Percentiles rank a stretch among this genome's conserved stretches.
Evolutionary conservation across 2,113 vertebrate genomes (phyloP).

Genomic region (Astur gentilis): DNA sequence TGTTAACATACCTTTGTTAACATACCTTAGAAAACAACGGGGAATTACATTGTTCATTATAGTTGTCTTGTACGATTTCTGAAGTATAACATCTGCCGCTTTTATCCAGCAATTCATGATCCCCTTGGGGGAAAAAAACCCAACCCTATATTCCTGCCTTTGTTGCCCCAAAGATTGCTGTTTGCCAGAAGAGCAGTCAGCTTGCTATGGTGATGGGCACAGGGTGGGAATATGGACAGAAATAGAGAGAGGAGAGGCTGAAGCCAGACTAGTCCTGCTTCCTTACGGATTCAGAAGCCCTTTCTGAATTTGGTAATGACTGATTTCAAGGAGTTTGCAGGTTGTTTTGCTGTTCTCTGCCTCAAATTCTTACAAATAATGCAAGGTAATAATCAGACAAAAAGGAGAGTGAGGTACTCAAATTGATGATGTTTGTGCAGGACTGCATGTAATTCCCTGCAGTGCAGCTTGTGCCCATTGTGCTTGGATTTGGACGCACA

Average conservation of each 20-base stretch:
- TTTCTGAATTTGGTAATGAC: neutral
- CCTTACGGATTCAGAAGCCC: neutral
- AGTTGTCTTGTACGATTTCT: neutral
- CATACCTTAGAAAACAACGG: neutral
- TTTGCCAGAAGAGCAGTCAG: neutral
- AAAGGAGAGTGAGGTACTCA: neutral
- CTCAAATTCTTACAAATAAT: neutral
- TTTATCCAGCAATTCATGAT: neutral
- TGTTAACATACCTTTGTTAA: neutral
- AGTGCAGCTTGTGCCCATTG: neutral
- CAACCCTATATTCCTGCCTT: neutral
- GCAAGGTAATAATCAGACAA: neutral
- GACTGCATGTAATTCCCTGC: neutral
- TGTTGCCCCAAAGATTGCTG: neutral
- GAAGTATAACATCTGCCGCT: neutral
- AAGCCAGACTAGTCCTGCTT: neutral
- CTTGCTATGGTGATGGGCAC: slow-evolving; percentile 35
- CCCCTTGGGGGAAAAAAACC: rapidly evolving
- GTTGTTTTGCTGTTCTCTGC: neutral
- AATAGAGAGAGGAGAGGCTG: neutral
- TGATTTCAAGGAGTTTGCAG: neutral
- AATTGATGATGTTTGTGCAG: neutral
- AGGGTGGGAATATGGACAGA: neutral
- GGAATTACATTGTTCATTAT: neutral
- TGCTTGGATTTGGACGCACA: neutral